Percentiles rank a stretch among this genome's conserved stretches.
Evolutionary conservation across 1,140 invertebrate species (phyloP).

Genomic region (Archivesica marissinica): DNA sequence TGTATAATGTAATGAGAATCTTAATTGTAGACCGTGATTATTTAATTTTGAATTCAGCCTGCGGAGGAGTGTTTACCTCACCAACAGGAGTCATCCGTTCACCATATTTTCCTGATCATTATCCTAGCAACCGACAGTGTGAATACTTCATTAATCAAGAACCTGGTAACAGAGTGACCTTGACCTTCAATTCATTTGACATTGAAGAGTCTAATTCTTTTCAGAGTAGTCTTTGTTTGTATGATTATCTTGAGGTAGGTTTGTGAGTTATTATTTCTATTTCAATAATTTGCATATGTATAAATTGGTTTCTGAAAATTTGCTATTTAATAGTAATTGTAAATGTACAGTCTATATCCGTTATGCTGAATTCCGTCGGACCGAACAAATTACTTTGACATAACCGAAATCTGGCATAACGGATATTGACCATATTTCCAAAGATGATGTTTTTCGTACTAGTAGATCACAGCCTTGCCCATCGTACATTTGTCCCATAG

Average conservation of each 20-base stretch:
- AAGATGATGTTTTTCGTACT: no score
- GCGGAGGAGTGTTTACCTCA: constrained; percentile 81
- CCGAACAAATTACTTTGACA: no score
- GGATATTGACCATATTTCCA: no score
- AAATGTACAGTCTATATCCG: no score
- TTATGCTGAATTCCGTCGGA: no score
- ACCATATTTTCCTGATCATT: constrained; percentile 97
- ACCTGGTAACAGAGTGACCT: constrained; percentile 90
- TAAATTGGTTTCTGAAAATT: no score
- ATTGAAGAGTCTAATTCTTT: constrained; percentile 88
- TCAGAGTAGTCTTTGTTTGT: constrained; percentile 97
- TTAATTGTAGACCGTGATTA: neutral
- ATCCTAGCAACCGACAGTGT: constrained; percentile 96
- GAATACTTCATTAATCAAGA: constrained; percentile 96
- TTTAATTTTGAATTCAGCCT: constrained; percentile 81
- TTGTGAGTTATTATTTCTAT: neutral
- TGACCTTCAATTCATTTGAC: constrained; percentile 88
- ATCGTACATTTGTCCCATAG: no score
- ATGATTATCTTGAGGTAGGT: constrained; percentile 93
- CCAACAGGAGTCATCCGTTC: constrained; percentile 74
- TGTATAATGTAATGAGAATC: neutral
- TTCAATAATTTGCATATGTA: no score
- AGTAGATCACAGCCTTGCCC: no score
- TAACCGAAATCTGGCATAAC: no score
- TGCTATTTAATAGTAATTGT: no score